Percentiles rank a stretch among this genome's conserved stretches.
These are phyloP conservation scores for Philereme vetulata DNA, from an alignment of 2,888 invertebrate genomes.

Conservation along the genomic window DNA sequence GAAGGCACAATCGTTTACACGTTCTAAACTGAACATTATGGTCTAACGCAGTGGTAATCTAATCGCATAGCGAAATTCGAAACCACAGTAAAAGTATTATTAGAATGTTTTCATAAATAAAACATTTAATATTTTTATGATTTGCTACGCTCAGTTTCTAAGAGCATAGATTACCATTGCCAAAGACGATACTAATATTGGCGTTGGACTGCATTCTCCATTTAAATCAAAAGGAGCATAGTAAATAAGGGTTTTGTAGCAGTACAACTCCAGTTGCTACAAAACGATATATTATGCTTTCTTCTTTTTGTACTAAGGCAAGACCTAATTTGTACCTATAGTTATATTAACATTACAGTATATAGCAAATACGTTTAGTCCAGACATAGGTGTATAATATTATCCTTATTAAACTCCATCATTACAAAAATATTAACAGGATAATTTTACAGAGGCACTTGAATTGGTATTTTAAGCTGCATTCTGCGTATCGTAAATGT, in stretches of 20 bases:
- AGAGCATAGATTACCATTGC: not conserved
- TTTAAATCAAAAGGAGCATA: slow-evolving; percentile 13
- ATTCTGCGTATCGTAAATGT: slow-evolving; percentile 25
- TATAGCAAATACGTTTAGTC: slow-evolving; percentile 11
- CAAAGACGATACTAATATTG: not conserved
- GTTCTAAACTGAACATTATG: slow-evolving; percentile 15
- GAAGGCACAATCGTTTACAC: slow-evolving; percentile 68
- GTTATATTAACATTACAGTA: slow-evolving; percentile 16
- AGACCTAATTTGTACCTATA: slow-evolving; percentile 11
- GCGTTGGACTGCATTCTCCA: slow-evolving; percentile 12
- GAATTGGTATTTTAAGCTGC: slow-evolving; percentile 24
- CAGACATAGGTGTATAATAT: slow-evolving; percentile 12
- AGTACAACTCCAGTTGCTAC: slow-evolving; percentile 67
- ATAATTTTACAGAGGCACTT: slow-evolving; percentile 30
- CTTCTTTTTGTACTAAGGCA: slow-evolving; percentile 14
- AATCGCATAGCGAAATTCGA: not conserved
- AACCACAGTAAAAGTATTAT: slow-evolving; percentile 7
- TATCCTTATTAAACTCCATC: slow-evolving; percentile 18
- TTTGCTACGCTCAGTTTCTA: not conserved
- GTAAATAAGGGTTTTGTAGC: slow-evolving; percentile 42
- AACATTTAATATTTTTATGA: slow-evolving; percentile 22
- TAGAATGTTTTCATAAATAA: slow-evolving; percentile 28
- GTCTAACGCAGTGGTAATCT: slow-evolving; percentile 1
- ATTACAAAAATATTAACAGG: slow-evolving; percentile 21
- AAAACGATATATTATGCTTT: slow-evolving; percentile 35